Evolutionary conservation across 2,797 vertebrate genomes (phyloP).

Genomic region (Phoeniculus purpureus): DNA sequence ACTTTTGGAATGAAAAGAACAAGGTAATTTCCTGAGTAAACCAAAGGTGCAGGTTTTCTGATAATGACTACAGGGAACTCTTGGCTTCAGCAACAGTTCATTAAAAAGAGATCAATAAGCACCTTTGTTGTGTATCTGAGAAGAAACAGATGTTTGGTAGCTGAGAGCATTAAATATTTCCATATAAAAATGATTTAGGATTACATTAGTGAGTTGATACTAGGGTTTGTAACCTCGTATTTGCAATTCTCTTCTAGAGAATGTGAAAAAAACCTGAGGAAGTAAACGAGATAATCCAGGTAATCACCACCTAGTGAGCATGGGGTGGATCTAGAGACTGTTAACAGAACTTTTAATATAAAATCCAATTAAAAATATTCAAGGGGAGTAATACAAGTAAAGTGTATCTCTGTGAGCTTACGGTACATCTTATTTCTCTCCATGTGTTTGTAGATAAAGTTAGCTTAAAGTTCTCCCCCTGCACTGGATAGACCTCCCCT

Average conservation of each 20-base stretch:
- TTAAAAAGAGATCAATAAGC: conserved; percentile 44
- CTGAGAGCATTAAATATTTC: conserved; percentile 38
- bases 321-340: not conserved
- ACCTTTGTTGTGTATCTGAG: conserved; percentile 15
- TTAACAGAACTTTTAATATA: not conserved
- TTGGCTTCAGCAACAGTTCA: conserved; percentile 10
- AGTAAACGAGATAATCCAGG: not conserved
- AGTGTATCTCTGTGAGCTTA: not conserved
- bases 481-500: too few relatives aligned
- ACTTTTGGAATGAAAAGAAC: not conserved
- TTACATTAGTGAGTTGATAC: conserved; percentile 17
- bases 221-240: not conserved
- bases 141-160: conserved; percentile 24
- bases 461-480: not conserved
- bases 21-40: not conserved
- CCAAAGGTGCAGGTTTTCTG: conserved; percentile 19
- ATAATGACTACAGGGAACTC: not conserved
- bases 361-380: not conserved
- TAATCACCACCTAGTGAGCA: not conserved
- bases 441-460: not conserved
- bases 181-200: conserved; percentile 25
- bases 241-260: not conserved
- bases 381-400: not conserved
- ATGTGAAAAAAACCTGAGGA: not conserved
- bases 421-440: not conserved